Conservation (phyloP, 2,888 invertebrate species). For the Pristionchus maxplancki region DNA sequence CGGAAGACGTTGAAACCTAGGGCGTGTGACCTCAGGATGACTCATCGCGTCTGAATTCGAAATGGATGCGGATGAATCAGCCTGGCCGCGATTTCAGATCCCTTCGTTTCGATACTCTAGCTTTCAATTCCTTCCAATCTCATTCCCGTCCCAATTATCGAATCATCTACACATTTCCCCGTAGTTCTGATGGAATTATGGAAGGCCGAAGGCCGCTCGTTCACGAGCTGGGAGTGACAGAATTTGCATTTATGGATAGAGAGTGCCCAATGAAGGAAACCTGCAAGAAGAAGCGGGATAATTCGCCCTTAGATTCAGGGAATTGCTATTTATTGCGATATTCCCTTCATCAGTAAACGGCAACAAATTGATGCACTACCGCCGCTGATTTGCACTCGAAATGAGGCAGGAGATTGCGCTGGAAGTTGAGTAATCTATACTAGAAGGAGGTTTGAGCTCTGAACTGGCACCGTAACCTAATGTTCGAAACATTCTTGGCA, state of each 20-base stretch:
- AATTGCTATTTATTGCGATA: slow-evolving; percentile 4
- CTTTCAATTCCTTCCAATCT: neutral
- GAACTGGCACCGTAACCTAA: neutral
- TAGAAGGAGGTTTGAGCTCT: neutral
- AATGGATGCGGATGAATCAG: neutral
- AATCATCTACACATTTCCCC: neutral
- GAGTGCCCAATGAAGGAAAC: neutral
- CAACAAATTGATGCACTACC: neutral
- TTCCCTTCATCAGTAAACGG: neutral
- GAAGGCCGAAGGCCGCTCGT: neutral
- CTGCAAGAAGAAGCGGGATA: slow-evolving; percentile 1
- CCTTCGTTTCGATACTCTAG: neutral
- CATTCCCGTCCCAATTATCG: neutral
- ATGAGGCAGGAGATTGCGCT: neutral
- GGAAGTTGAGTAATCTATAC: neutral
- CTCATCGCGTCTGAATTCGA: neutral
- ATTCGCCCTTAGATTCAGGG: neutral
- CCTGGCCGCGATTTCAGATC: neutral
- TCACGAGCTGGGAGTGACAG: neutral
- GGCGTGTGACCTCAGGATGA: neutral
- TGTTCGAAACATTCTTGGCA: neutral
- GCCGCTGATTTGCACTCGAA: neutral
- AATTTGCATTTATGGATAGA: neutral
- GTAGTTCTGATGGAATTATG: neutral
- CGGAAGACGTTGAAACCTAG: neutral